Base-by-base conservation (phyloP, 2,888 invertebrate species). In the Stomorhina lunata region DNA sequence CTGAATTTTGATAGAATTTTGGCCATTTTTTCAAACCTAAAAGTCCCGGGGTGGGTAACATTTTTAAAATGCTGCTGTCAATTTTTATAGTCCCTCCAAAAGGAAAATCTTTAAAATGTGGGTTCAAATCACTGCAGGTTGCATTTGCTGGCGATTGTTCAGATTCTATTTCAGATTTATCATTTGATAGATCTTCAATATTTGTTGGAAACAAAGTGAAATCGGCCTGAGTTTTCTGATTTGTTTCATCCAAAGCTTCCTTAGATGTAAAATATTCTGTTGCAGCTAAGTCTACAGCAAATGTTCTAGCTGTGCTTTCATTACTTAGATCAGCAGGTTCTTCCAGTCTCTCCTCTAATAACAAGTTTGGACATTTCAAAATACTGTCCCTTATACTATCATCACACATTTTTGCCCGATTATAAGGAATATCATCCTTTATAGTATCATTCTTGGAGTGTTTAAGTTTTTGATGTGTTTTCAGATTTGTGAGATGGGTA, bases 401-500 rank as follows among this genome's bases (percentile, higher is more conserved):
- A 29, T 17, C 0, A 4, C 0, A 15, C 7, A 45, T 22, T 15
- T 32, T 37, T 40, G 50, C 6, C 5, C 17, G 7, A 1, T 17
- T 27, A 27, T 45, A 45, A 1, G 6, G 5, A 0, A 10, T 10
- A 20, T 32, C 15, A 22, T 43, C 20, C 7, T 37, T 53, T 43
- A 15, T 22, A n/a, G 32, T 15, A 25, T 27, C 43, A n/a, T n/a
- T n/a, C 2, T 57, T 37, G 2, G 43, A 17, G 90, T 96, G 96
- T 86, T 95, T 95, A 45, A 93, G 93, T 75, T 45, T 77, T 22
- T 69, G 32, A 6, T 77, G 77, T 1, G 53, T 15, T 12, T 77
- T 77, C 25, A 96, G 91, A 92, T 96, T 96, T 73, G 95, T 95
- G 87, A 94, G 95, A 90, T 96, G 96, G 0, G 94, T 94, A 90